Conservation (phyloP, 1,140 invertebrate genomes). For the Physella acuta region DNA sequence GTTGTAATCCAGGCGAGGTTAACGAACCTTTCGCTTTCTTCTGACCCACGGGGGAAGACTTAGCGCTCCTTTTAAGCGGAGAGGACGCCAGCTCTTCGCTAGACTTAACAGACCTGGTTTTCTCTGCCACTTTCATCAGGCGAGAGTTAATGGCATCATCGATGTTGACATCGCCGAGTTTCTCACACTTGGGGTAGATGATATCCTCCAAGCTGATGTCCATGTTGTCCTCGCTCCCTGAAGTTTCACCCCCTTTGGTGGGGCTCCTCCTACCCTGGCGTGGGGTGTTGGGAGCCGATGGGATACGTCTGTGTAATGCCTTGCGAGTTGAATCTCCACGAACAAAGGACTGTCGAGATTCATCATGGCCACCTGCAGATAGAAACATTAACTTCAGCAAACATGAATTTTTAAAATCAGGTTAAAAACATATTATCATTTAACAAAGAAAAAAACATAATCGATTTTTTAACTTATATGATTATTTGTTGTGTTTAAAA, state of each 20-base stretch:
- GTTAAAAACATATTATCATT: no score
- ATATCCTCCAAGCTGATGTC: slow-evolving; percentile 10
- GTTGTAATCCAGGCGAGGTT: slow-evolving; percentile 20
- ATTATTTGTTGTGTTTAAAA: no score
- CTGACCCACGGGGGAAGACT: slow-evolving; percentile 37
- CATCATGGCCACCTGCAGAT: not conserved
- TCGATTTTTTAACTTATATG: no score
- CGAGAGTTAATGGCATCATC: slow-evolving; percentile 30
- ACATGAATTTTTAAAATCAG: no score
- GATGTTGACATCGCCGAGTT: slow-evolving; percentile 26
- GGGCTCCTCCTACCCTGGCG: slow-evolving; percentile 27
- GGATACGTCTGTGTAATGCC: slow-evolving; percentile 42
- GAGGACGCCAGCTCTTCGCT: slow-evolving; percentile 25
- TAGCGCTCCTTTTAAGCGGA: slow-evolving; percentile 28
- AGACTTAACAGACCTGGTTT: slow-evolving; percentile 22
- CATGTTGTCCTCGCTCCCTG: slow-evolving; percentile 11
- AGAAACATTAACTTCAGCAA: no score
- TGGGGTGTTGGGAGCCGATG: slow-evolving; percentile 49
- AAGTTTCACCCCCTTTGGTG: slow-evolving; percentile 20
- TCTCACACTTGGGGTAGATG: slow-evolving; percentile 6
- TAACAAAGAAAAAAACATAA: no score
- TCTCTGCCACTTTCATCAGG: slow-evolving; percentile 23
- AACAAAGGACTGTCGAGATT: slow-evolving; percentile 38
- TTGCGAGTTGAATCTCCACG: slow-evolving; percentile 47
- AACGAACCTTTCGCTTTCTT: slow-evolving; percentile 32